These are phyloP conservation scores for Gila robusta DNA, from an alignment of 2,797 vertebrate species.

Conservation along the genomic window DNA sequence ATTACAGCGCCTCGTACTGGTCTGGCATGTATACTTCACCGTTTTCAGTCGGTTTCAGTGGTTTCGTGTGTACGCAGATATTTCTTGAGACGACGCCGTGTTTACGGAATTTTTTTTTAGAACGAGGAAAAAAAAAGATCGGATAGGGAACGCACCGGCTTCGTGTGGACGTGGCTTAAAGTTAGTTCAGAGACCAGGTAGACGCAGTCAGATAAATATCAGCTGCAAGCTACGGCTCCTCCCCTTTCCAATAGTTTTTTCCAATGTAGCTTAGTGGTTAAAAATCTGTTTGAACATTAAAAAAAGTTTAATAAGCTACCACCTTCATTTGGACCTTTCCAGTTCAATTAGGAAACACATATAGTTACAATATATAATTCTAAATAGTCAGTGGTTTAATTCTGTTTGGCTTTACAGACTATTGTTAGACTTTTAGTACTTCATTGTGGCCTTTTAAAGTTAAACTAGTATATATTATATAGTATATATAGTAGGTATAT, in stretches of 20 bases:
- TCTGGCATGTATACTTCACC: too few relatives aligned
- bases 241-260: neutral
- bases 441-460: neutral
- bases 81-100: too few relatives aligned
- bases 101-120: too few relatives aligned
- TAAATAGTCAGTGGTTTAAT: neutral
- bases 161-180: too few relatives aligned
- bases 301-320: neutral
- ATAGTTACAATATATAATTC: neutral
- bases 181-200: neutral
- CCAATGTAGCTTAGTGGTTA: neutral
- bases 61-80: too few relatives aligned
- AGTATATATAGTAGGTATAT: too few relatives aligned
- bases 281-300: neutral
- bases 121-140: too few relatives aligned
- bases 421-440: neutral
- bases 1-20: too few relatives aligned
- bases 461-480: neutral
- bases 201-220: neutral
- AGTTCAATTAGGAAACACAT: neutral
- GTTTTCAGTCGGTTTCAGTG: too few relatives aligned
- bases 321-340: neutral
- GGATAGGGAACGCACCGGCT: too few relatives aligned
- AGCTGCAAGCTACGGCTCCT: neutral
- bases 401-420: neutral